Evolutionary conservation across 2,888 invertebrate species (phyloP), one percentile per base, ranked within the genome.

Genomic region (Sialis lutaria): DNA sequence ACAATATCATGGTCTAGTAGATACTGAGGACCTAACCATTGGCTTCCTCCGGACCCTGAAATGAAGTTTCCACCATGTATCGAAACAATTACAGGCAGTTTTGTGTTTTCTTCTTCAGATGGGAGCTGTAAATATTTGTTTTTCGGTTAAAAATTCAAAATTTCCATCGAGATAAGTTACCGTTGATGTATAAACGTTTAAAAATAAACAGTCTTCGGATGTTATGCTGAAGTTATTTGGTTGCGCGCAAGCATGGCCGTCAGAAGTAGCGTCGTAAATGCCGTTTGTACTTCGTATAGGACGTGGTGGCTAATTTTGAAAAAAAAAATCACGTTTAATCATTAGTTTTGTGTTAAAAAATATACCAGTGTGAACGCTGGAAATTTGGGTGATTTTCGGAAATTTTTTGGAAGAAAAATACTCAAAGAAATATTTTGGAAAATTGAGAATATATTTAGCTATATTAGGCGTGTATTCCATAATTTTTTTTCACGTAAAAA

Each of bases 1-100:
- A 81, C 76, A 31, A 81, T 59, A 49, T 79, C 75, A 40, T 73
- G 65, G 58, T 81, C 79, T 55, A 81, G 65, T 5, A 79, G 65
- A 54, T 79, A 76, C 52, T 74, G 68, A 0, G 81, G 80, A 1
- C 76, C 76, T 2, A 65, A 62, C 45, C 58, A 53, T 8, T 51
- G 64, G 53, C 78, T 81, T 53, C 74, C 73, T 0, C 73, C 77
- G 0, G 77, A 74, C 30, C 66, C 64, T 0, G 67, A 65, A 57
- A 77, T 76, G 60, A 77, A 81, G n/a, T 72, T 79, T 0, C 82
- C 82, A 0, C 75, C 71, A 61, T 82, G 82, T 50, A 83, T 70
- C 60, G 69, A 79, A 1, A 82, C 71, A 6, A 83, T 64, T 2
- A 83, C 82, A 0, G 83, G 79, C 8, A 64, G 55, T 51, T 64